Evolutionary conservation across 2,797 vertebrate species (phyloP).

Genomic region (Falco berigora): DNA sequence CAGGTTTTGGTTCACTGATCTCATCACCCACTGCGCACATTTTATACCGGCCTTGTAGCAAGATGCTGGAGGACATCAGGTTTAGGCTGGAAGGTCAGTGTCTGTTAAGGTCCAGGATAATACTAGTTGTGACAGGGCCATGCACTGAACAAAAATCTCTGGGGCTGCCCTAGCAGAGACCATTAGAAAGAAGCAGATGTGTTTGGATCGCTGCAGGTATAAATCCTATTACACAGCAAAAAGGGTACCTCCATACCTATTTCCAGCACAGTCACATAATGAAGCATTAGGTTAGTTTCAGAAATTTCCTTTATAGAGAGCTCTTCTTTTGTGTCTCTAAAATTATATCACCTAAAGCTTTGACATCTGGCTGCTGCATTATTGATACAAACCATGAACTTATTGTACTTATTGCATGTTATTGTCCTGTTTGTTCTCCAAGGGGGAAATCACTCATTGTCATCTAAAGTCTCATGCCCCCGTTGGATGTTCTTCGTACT

Average conservation of each 20-base stretch:
- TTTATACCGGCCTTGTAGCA: neutral
- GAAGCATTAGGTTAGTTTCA: neutral
- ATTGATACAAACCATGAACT: neutral
- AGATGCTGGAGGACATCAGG: neutral
- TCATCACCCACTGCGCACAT: neutral
- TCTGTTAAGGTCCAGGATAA: neutral
- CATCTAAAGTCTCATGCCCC: neutral
- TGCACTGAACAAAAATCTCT: neutral
- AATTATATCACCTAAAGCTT: neutral
- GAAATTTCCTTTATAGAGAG: neutral
- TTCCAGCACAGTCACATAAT: neutral
- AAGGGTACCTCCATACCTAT: neutral
- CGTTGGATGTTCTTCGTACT: neutral
- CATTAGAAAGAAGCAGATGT: neutral
- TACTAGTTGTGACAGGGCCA: neutral
- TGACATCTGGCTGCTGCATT: neutral
- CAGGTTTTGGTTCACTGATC: neutral
- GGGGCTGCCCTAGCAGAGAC: neutral
- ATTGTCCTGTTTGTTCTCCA: accelerated
- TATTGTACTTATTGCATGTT: neutral
- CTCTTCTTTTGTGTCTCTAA: neutral
- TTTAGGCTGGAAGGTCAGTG: neutral
- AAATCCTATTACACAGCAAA: neutral
- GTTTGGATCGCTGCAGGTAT: neutral
- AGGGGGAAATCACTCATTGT: neutral